Percentiles rank a stretch among this genome's conserved stretches.
phyloP scores from a whole-genome alignment of 2,113 vertebrate genomes.

The Lophotis ruficrista region DNA sequence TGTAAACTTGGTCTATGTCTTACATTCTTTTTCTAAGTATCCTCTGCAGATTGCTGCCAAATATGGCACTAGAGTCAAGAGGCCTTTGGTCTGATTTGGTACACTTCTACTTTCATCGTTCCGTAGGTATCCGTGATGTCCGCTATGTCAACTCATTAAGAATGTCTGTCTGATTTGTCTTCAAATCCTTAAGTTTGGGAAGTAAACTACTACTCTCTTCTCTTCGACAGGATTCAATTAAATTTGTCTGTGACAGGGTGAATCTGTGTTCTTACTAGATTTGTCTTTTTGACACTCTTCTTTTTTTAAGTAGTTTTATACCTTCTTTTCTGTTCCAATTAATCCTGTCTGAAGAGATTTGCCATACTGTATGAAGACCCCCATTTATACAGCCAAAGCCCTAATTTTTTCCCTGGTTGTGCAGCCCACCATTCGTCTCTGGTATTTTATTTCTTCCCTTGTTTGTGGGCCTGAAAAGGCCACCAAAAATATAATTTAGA shows the following conservation, averaged over 20 bases:
- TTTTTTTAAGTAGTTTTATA: not conserved
- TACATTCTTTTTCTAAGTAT: not conserved
- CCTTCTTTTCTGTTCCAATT: not conserved
- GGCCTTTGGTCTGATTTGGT: not conserved
- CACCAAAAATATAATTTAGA: not conserved
- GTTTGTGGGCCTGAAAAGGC: not conserved
- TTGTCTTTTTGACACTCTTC: not conserved
- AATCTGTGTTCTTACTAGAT: not conserved
- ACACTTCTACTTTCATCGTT: not conserved
- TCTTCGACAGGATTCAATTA: not conserved
- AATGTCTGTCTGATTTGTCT: not conserved
- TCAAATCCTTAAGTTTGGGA: not conserved
- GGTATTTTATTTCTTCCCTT: constrained; percentile 8
- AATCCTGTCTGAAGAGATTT: not conserved
- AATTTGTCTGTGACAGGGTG: not conserved
- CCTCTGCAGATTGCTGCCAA: not conserved
- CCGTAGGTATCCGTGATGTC: not conserved
- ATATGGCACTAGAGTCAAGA: not conserved
- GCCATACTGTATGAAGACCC: not conserved
- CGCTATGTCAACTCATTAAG: not conserved
- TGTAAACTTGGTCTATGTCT: not conserved
- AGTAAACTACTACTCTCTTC: not conserved
- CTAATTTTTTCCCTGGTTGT: not conserved
- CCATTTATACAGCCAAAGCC: not conserved
- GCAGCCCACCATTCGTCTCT: not conserved